A percentile compares a stretch with the other conserved stretches of the same genome.
Evolutionary conservation across 2,113 vertebrate genomes (phyloP).

Genomic region (Orthochromis indermauri): DNA sequence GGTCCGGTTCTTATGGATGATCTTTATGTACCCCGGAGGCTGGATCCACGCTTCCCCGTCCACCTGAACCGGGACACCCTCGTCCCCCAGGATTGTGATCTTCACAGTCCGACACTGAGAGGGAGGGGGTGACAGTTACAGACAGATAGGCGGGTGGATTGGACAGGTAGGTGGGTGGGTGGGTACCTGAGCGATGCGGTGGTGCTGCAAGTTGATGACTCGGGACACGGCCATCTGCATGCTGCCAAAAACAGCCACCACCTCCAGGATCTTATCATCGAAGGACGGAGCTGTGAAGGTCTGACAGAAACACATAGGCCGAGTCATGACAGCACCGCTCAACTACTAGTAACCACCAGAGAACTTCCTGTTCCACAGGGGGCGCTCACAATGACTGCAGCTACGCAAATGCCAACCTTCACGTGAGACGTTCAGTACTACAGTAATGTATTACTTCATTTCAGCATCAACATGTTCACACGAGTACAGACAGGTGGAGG

Average conservation of each 20-base stretch:
- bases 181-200: conserved; percentile 90
- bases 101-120: conserved; percentile 90
- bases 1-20: conserved; percentile 94
- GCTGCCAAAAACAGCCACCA: conserved; percentile 95
- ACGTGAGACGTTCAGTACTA: background rate
- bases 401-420: background rate
- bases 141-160: background rate
- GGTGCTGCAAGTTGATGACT: conserved; percentile 94
- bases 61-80: conserved; percentile 95
- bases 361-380: background rate
- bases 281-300: conserved; percentile 94
- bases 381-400: background rate
- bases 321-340: conserved; percentile 33
- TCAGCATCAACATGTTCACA: background rate
- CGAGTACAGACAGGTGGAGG: background rate
- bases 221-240: conserved; percentile 99
- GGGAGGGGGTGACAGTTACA: background rate
- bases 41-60: conserved; percentile 99
- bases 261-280: conserved; percentile 95
- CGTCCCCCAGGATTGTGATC: conserved; percentile 94
- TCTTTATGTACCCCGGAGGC: conserved; percentile 91
- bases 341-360: background rate
- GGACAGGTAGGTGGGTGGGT: no score
- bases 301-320: conserved; percentile 51
- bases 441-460: background rate